These are phyloP conservation scores for Acrobasis repandana DNA, from an alignment of 2,888 invertebrate genomes.

Conservation along the genomic window DNA sequence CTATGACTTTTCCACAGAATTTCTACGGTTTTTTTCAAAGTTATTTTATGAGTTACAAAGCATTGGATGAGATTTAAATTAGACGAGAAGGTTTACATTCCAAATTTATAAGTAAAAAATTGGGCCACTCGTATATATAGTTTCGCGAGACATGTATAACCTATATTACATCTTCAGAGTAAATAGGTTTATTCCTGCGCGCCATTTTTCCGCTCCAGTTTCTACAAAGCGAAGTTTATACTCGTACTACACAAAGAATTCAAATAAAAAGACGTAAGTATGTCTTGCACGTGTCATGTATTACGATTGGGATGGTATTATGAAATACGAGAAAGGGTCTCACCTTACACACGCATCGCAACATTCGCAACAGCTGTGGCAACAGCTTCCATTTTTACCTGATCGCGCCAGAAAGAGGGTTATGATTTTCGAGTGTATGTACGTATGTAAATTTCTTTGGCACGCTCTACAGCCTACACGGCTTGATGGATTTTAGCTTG, in stretches of 20 bases:
- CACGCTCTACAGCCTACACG: no score
- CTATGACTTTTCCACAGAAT: no score
- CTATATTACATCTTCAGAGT: background rate
- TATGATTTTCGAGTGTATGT: no score
- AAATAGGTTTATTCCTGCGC: constrained; percentile 14
- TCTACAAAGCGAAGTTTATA: background rate
- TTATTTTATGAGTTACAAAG: no score
- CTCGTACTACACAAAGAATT: background rate
- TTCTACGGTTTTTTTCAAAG: no score
- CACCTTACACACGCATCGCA: no score
- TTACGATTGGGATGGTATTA: background rate
- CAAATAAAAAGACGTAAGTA: background rate
- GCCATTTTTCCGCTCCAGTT: constrained; percentile 13
- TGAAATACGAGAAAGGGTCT: background rate
- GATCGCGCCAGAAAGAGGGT: no score
- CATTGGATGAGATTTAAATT: no score
- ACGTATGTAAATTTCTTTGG: no score
- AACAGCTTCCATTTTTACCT: no score
- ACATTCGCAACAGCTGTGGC: no score
- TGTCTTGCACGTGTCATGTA: background rate
- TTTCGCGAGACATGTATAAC: background rate
- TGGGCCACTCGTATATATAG: background rate
- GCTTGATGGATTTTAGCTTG: no score
- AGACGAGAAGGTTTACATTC: background rate
- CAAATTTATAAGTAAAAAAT: background rate